phyloP scores from a whole-genome alignment of 2,797 vertebrate species.

The Zalophus californianus region DNA sequence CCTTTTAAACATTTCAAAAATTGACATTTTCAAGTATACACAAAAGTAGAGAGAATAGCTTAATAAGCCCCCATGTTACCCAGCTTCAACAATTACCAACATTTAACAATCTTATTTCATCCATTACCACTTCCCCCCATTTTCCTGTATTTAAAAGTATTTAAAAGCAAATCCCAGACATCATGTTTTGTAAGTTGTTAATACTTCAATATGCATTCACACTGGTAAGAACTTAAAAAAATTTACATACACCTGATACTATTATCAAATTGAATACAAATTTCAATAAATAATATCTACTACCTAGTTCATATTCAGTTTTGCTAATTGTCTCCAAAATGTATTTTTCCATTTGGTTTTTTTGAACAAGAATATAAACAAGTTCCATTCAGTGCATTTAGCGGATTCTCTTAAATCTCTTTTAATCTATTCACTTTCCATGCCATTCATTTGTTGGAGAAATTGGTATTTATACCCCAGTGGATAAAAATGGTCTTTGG shows the following conservation, averaged over 20 bases:
- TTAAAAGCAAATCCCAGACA: constrained; percentile 31
- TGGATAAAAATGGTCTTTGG: neutral
- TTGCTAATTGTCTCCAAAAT: neutral
- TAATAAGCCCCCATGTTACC: neutral
- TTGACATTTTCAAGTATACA: neutral
- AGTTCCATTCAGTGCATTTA: neutral
- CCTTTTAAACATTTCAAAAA: neutral
- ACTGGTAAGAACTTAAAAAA: neutral
- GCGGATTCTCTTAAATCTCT: neutral
- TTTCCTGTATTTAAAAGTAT: neutral
- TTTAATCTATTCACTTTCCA: constrained; percentile 22
- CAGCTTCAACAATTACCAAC: neutral
- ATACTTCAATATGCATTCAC: neutral
- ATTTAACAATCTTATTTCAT: constrained; percentile 33
- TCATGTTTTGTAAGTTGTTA: neutral
- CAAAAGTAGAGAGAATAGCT: neutral
- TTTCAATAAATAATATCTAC: neutral
- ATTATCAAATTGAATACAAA: neutral
- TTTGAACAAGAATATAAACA: neutral
- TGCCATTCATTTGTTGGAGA: neutral
- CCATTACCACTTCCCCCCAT: neutral
- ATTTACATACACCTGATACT: neutral
- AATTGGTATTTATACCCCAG: neutral
- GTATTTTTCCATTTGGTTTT: neutral
- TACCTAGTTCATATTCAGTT: neutral